Evolutionary conservation across 1,140 invertebrate species (phyloP), one percentile per base, ranked within the genome.

Genomic region (Trissolcus basalis): DNA sequence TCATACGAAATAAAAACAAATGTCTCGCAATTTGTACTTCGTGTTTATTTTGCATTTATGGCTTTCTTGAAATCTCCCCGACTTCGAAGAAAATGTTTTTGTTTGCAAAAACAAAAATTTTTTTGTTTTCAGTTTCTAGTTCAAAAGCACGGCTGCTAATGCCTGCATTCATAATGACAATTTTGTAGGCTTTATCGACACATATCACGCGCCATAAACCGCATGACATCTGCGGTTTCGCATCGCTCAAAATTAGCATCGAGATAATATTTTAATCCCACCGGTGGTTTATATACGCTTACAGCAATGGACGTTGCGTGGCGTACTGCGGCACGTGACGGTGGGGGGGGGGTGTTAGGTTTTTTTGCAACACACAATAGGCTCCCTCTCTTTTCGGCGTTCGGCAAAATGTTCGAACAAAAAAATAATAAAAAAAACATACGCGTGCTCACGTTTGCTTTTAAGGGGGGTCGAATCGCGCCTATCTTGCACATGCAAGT

Each of bases 321-420:
- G 58, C 36, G 27, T 32, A 15, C 36, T 27, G 10, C 19, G 56
- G 60, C 72, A 67, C 72, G 80, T 61, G 81, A 73, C 75, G 14
- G 54, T 19, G 58, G 80, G 80, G n/a, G n/a, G n/a, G n/a, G n/a
- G n/a, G n/a, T n/a, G n/a, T 80, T 81, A 80, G 1, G 2, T 27
- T 81, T 82, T 82, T 80, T 77, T 69, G 74, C 19, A 48, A 67
- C 56, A n/a, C 71, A 79, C 79, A 81, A 80, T 82, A 83, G 84
- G 71, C 78, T 64, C 63, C 58, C 76, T 64, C 63, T 56, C 76
- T 80, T 77, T 61, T 60, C 32, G 33, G 14, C 36, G 63, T 70
- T 70, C 56, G 70, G 55, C 59, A 50, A n/a, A n/a, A n/a, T n/a
- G n/a, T n/a, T n/a, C n/a, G n/a, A n/a, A n/a, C n/a, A n/a, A n/a